Conservation (phyloP, 2,797 vertebrate species). For the Anableps anableps region DNA sequence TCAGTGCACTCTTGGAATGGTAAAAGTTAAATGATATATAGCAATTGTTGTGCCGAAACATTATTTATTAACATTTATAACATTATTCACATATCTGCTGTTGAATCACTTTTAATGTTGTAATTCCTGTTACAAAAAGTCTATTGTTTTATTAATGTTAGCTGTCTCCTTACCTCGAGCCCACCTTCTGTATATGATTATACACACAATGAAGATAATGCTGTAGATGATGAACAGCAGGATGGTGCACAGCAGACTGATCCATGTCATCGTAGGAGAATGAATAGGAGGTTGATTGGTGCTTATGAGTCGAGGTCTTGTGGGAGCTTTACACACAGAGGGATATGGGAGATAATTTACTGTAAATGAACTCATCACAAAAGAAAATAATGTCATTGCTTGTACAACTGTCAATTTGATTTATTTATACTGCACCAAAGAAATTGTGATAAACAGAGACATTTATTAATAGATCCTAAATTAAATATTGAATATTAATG, state of each 20-base stretch:
- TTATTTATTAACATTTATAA: neutral
- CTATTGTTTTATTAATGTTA: neutral
- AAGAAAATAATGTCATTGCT: neutral
- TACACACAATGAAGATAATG: neutral
- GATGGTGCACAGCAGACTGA: neutral
- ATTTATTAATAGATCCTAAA: neutral
- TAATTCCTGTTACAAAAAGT: neutral
- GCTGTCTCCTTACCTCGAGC: neutral
- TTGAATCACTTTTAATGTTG: neutral
- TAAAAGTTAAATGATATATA: too few species aligned
- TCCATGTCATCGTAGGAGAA: neutral
- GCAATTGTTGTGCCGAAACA: neutral
- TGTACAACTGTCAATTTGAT: too few species aligned
- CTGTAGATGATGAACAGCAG: conserved; percentile 15
- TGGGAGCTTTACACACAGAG: neutral
- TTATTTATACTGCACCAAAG: neutral
- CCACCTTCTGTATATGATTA: neutral
- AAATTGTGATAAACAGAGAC: neutral
- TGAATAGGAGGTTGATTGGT: neutral
- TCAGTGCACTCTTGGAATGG: too few species aligned
- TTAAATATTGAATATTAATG: neutral
- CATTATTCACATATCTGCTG: neutral
- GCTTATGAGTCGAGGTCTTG: neutral
- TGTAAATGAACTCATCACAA: neutral
- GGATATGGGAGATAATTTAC: neutral